Evolutionary conservation across 2,113 vertebrate genomes (phyloP).

Genomic region (Gymnarchus niloticus): DNA sequence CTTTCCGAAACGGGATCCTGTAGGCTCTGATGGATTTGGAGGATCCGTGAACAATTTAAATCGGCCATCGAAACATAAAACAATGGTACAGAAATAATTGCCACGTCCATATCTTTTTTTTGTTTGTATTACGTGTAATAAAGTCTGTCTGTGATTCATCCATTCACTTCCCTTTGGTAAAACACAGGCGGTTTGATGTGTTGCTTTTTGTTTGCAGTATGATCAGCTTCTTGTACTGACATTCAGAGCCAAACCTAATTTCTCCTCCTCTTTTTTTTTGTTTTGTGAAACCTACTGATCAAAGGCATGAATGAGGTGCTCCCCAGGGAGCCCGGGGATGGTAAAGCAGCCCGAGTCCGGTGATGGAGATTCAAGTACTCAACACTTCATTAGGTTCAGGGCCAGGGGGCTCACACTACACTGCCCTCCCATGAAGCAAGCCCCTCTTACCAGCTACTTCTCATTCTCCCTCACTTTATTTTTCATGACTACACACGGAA

Average conservation of each 20-base stretch:
- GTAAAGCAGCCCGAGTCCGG: not conserved
- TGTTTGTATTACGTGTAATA: not conserved
- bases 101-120: not conserved
- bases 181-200: not conserved
- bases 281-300: not conserved
- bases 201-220: not conserved
- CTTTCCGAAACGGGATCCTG: not conserved
- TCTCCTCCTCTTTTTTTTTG: not conserved
- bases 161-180: not conserved
- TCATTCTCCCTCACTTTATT: not conserved
- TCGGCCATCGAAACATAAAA: not conserved
- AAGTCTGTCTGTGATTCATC: not conserved
- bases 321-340: not conserved
- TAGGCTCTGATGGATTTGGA: not conserved
- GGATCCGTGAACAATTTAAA: not conserved
- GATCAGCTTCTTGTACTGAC: not conserved
- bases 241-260: not conserved
- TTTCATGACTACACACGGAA: no score
- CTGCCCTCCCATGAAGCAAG: not conserved
- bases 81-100: not conserved
- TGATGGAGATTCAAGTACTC: not conserved
- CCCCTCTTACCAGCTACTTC: not conserved
- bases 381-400: conserved; percentile 11
- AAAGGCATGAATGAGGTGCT: not conserved
- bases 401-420: not conserved